phyloP scores from a whole-genome alignment of 1,140 invertebrate species.

The Proales similis region DNA sequence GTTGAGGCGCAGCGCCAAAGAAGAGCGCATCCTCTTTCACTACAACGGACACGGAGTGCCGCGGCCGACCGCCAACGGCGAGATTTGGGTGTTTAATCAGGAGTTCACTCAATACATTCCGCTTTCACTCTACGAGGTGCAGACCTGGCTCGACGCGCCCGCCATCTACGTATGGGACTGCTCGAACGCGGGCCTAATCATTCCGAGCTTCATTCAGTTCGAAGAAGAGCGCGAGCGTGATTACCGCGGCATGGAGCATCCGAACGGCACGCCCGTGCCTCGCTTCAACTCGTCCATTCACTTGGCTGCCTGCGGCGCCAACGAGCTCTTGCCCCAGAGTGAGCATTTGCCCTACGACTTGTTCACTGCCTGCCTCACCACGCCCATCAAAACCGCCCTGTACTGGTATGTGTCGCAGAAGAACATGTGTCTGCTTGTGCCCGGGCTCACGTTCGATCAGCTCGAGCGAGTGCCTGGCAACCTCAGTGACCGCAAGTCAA shows the following conservation, averaged over 20 bases:
- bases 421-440: slow-evolving; percentile 39
- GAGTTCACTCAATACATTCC: slow-evolving; percentile 98
- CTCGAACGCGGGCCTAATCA: slow-evolving; percentile 39
- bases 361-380: slow-evolving; percentile 94
- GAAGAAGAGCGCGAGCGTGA: slow-evolving; percentile 6
- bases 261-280: neutral
- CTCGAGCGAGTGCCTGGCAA: slow-evolving; percentile 72
- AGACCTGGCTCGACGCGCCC: slow-evolving; percentile 96
- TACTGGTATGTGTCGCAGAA: slow-evolving; percentile 33
- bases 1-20: slow-evolving; percentile 90
- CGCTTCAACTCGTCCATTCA: slow-evolving; percentile 78
- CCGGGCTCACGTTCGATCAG: slow-evolving; percentile 53
- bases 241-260: neutral
- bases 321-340: slow-evolving; percentile 90
- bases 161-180: slow-evolving; percentile 99
- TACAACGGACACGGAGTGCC: slow-evolving; percentile 99
- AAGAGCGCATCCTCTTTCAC: slow-evolving; percentile 95
- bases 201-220: neutral
- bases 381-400: slow-evolving; percentile 85
- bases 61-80: slow-evolving; percentile 90
- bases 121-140: slow-evolving; percentile 90
- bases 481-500: slow-evolving; percentile 84
- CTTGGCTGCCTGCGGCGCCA: slow-evolving; percentile 80
- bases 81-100: slow-evolving; percentile 99
- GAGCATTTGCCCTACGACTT: slow-evolving; percentile 95